Base-by-base conservation (phyloP, 2,113 vertebrate species). In the Vireo altiloquus region DNA sequence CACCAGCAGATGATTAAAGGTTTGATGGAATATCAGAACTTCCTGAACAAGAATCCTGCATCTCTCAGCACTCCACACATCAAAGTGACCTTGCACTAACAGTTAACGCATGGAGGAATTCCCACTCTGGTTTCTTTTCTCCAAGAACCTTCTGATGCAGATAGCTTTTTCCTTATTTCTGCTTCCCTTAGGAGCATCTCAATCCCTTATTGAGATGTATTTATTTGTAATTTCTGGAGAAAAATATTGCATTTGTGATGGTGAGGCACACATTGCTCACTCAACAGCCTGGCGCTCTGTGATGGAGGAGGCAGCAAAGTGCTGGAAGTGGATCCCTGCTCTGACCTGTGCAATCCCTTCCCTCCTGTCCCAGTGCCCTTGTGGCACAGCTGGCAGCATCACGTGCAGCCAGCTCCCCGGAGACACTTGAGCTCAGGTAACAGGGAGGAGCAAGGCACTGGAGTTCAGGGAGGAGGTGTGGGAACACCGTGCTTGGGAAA, bases 241-340 rank as follows among this genome's bases (percentile, higher is more conserved):
- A 91, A 59, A 81, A 30, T 1, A 3, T 0, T 1, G 6, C 47
- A 1, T 82, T 86, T 71, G 28, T 42, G 72, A 40, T 11, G 46
- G 30, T 7, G 60, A 59, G 49, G 27, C 40, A 31, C 13, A 2
- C 4, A 0, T 19, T 47, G 19, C 52, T 64, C 0, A 0, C 42
- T 31, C 40, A 52, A 13, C 53, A 31, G 42, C 22, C 64, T 8
- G 25, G 52, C 15, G 24, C 17, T 5, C 5, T 8, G 33, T 7
- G 57, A 35, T 0, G 3, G 75, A 77, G 10, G n/a, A 39, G 50
- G 40, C 44, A 63, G 79, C 33, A 35, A 33, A 70, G 33, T 11
- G 31, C 54, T 46, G 79, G 42, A 33, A 16, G 13, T 46, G 66
- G n/a, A 28, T 81, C 81, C 82, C 82, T 85, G 49, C 54, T 90